Evolutionary conservation across 2,797 vertebrate species (phyloP).

Genomic region (Crenuchus spilurus): DNA sequence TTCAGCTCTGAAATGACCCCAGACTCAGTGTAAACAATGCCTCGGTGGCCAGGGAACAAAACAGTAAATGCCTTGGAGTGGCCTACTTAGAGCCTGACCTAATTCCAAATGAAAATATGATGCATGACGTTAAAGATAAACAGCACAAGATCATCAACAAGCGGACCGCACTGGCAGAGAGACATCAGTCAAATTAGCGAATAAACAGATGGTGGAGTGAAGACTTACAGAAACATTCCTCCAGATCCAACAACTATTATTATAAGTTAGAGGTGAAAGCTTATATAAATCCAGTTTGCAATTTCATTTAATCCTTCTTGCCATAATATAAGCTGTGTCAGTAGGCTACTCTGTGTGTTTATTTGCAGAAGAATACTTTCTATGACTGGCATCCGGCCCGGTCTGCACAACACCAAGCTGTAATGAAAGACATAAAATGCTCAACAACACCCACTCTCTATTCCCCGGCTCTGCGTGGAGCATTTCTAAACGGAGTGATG

Average conservation of each 20-base stretch:
- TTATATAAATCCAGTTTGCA: too few relatives aligned
- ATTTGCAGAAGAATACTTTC: not conserved
- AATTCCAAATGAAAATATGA: not conserved
- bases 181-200: not conserved
- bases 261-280: too few relatives aligned
- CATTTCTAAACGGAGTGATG: not conserved
- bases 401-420: not conserved
- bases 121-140: not conserved
- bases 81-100: not conserved
- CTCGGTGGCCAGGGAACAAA: not conserved
- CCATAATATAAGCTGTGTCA: not conserved
- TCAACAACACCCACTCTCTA: slow-evolving; percentile 8
- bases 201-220: not conserved
- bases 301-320: not conserved
- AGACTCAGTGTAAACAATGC: not conserved
- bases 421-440: not conserved
- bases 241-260: not conserved
- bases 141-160: not conserved
- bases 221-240: not conserved
- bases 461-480: not conserved
- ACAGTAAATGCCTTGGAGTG: not conserved
- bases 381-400: slow-evolving; percentile 10
- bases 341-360: too few relatives aligned
- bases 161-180: too few relatives aligned
- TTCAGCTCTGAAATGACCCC: not conserved